Evolutionary conservation across 2,113 vertebrate genomes (phyloP), one percentile per base, ranked within the genome.

Genomic region (Nibea coibor): DNA sequence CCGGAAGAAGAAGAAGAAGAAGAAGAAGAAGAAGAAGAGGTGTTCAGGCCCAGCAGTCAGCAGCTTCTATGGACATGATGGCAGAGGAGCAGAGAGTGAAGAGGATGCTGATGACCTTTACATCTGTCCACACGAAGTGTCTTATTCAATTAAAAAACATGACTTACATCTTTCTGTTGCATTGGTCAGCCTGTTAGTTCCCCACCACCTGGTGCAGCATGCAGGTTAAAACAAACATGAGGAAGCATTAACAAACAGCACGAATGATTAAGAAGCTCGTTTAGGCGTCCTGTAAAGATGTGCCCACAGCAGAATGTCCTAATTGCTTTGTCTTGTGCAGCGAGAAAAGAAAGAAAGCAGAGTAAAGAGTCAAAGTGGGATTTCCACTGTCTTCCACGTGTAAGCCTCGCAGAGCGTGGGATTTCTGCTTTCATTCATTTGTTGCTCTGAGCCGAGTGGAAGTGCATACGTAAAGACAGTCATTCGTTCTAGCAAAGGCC

Each of bases 351-450:
- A 64, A 53, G 39, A 42, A 56, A 69, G 54, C 15, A 1, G 7
- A 35, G 62, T 28, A 59, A 39, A 5, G 3, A n/a, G 48, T 9
- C n/a, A 79, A 62, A 53, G 17, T 53, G 39, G 59, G 51, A n/a
- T n/a, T 53, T 68, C 62, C 61, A 12, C 68, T 62, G 31, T 68
- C 45, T 68, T 69, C 39, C 54, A 72, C 67, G 15, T 73, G 61
- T 78, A 62, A 71, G 45, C 50, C 75, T 10, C 2, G 6, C 54
- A 6, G 80, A 75, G 80, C 71, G 42, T 62, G 53, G 74, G 65
- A 66, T 80, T 56, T 72, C 42, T 73, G 1, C 74, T 74, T 80
- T 57, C 31, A 73, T 73, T 68, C 76, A 71, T 81, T 61, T 87
- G 75, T 76, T 82, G 71, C 79, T 75, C 64, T 71, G 51, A 65